These are phyloP conservation scores for Pachycephala philippinensis DNA, from an alignment of 2,113 vertebrate genomes.

Conservation along the genomic window DNA sequence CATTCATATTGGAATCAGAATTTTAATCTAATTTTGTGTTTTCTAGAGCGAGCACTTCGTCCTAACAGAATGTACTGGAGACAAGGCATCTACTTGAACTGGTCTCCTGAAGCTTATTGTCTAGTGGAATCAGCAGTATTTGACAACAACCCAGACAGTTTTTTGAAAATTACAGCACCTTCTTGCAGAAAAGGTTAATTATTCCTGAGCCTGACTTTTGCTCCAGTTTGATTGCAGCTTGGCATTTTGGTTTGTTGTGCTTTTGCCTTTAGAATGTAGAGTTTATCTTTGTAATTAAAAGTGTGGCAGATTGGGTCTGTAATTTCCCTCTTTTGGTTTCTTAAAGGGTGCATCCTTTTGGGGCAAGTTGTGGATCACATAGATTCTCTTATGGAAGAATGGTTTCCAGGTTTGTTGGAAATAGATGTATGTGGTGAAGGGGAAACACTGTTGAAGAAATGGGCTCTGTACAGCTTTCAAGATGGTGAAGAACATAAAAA, in stretches of 20 bases:
- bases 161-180: constrained; percentile 90
- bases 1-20: background rate
- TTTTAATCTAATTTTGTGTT: background rate
- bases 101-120: constrained; percentile 93
- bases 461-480: constrained; percentile 90
- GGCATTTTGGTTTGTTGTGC: constrained; percentile 28
- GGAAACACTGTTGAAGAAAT: constrained; percentile 92
- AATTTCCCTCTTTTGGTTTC: background rate
- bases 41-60: constrained; percentile 78
- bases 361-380: constrained; percentile 96
- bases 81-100: constrained; percentile 92
- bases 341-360: constrained; percentile 85
- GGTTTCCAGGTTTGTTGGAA: constrained; percentile 91
- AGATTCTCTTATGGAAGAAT: constrained; percentile 96
- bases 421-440: constrained; percentile 91
- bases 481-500: constrained; percentile 84
- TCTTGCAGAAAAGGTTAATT: constrained; percentile 89
- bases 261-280: background rate
- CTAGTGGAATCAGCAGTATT: constrained; percentile 84
- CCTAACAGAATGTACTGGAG: constrained; percentile 93
- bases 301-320: background rate
- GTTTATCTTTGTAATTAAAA: background rate
- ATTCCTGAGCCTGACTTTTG: constrained; percentile 6
- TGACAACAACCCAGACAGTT: constrained; percentile 80
- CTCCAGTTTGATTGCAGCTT: background rate